phyloP scores from a whole-genome alignment of 2,888 invertebrate genomes.

The Amphimallon solstitiale region DNA sequence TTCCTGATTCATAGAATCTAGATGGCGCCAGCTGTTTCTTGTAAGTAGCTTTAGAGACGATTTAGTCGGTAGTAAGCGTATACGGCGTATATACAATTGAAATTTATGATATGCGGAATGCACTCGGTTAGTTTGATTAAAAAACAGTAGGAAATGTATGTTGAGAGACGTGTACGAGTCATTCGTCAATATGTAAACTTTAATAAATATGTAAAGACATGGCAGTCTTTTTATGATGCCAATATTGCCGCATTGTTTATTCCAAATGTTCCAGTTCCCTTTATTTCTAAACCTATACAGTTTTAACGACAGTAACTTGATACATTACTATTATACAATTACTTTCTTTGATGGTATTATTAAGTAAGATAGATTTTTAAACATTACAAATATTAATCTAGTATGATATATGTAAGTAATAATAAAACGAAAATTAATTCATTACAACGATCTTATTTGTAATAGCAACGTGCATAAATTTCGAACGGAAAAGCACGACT shows the following conservation, averaged over 20 bases:
- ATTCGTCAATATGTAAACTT: background rate
- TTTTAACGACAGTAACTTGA: too few relatives aligned
- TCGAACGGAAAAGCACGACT: too few relatives aligned
- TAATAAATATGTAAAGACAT: slow-evolving; percentile 1
- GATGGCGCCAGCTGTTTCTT: slow-evolving; percentile 31
- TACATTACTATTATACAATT: too few relatives aligned
- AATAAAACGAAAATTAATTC: too few relatives aligned
- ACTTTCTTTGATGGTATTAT: too few relatives aligned
- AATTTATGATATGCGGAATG: slow-evolving; percentile 31
- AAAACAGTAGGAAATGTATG: background rate
- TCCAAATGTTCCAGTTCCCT: too few relatives aligned
- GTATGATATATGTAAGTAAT: too few relatives aligned
- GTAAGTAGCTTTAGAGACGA: slow-evolving; percentile 11
- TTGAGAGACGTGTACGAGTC: slow-evolving; percentile 14
- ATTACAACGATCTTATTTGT: too few relatives aligned
- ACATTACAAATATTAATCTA: too few relatives aligned
- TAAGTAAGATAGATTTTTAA: too few relatives aligned
- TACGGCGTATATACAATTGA: slow-evolving; percentile 5
- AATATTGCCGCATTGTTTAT: slow-evolving; percentile 7
- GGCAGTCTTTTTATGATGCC: background rate
- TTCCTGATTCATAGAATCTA: slow-evolving; percentile 32
- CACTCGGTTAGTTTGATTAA: slow-evolving; percentile 28
- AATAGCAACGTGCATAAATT: too few relatives aligned
- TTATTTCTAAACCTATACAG: too few relatives aligned
- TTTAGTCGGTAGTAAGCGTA: background rate